Evolutionary conservation across 2,888 invertebrate species (phyloP), one percentile per base, ranked within the genome.

Genomic region (Mythimna impura): DNA sequence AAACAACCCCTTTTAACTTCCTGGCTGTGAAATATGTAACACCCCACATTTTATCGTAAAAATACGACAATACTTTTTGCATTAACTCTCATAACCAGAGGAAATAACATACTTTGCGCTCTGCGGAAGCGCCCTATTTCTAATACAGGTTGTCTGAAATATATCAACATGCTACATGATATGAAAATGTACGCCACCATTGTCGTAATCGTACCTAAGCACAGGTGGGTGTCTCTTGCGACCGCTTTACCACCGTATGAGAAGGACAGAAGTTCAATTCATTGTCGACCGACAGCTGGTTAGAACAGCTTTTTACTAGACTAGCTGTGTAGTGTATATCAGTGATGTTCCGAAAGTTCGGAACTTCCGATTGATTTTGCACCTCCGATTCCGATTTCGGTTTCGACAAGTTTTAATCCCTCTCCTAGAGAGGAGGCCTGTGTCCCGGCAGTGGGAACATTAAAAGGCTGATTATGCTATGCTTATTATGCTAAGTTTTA

Each of bases 141-240:
- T 54, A 72, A 69, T 73, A 66, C 80, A 55, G 50, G 58, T 58
- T 62, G 63, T 73, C 54, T 68, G 52, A 58, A 62, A 65, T 61
- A 58, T 64, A 63, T 40, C 1, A 65, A 71, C 43, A 57, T n/a
- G 7, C 5, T 67, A 71, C 52, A 61, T 40, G 17, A 40, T 61
- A 67, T 71, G 80, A 66, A 71, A 68, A 71, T 74, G 68, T 82
- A 67, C 43, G 43, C 61, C n/a, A n/a, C n/a, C n/a, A n/a, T n/a
- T 84, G 78, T 78, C 71, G 78, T 72, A 83, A 84, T 82, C 64
- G 50, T 55, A 47, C 43, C 40, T 69, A 67, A 67, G 63, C 68
- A 71, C 74, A 78, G 71, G 86, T 83, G 78, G 81, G 84, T 78
- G 86, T 85, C 72, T 76, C 71, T 82, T 58, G 61, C 66, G 69